Evolutionary conservation across 1,140 invertebrate genomes (phyloP).

Genomic region (Drosophila grimshawi): DNA sequence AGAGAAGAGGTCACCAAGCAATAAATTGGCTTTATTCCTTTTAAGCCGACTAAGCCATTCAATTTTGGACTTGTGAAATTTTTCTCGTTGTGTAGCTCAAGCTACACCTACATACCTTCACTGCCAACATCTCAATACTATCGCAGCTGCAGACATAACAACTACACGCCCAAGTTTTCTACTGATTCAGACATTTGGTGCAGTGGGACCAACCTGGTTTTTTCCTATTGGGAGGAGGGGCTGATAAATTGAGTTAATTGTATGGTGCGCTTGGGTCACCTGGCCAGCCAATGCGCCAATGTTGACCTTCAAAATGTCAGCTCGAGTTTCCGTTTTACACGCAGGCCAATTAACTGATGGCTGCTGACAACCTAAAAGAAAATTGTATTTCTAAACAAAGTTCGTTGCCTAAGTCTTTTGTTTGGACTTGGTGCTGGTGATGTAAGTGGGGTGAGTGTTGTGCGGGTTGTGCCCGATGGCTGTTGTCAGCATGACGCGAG

Average conservation of each 20-base stretch:
- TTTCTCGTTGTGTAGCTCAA: neutral
- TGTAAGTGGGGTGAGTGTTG: slow-evolving; percentile 5
- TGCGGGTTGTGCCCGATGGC: neutral
- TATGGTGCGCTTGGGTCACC: slow-evolving; percentile 26
- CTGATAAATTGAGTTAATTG: slow-evolving; percentile 38
- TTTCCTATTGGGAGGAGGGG: neutral
- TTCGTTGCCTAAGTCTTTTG: slow-evolving; percentile 81
- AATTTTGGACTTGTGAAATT: no score
- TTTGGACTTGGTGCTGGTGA: slow-evolving; percentile 42
- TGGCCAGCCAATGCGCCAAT: neutral
- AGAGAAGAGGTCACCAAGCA: no score
- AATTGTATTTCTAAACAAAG: slow-evolving; percentile 50
- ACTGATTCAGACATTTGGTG: slow-evolving; percentile 34
- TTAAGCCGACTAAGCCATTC: no score
- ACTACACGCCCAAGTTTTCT: slow-evolving; percentile 20
- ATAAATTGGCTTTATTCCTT: no score
- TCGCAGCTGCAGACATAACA: slow-evolving; percentile 16
- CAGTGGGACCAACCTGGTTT: slow-evolving; percentile 13
- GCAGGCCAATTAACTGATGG: slow-evolving; percentile 8
- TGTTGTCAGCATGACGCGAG: slow-evolving; percentile 55
- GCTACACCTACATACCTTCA: neutral
- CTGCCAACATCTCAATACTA: slow-evolving; percentile 29
- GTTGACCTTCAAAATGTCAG: slow-evolving; percentile 48
- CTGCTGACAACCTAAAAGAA: slow-evolving; percentile 20
- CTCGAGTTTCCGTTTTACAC: slow-evolving; percentile 18